phyloP scores from a whole-genome alignment of 2,888 invertebrate genomes.

The Scaptomyza polygonia region DNA sequence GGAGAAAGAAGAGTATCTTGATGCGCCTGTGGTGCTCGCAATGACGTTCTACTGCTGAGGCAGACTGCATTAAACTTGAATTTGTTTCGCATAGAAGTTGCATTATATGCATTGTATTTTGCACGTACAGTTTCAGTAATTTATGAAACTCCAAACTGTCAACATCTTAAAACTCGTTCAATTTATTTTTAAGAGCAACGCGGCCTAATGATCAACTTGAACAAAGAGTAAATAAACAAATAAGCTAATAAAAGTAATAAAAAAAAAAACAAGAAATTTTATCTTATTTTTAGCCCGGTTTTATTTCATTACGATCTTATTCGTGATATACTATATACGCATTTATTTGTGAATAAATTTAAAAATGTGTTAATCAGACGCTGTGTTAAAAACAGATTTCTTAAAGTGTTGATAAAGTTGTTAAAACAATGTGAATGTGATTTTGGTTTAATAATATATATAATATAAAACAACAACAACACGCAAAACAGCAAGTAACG shows the following conservation, averaged over 20 bases:
- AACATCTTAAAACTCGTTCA: constrained; percentile 23
- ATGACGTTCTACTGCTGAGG: constrained; percentile 12
- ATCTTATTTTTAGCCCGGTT: neutral
- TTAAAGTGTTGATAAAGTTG: neutral
- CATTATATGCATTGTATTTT: constrained; percentile 18
- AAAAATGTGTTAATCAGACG: neutral
- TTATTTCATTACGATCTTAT: neutral
- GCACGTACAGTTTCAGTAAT: constrained; percentile 41
- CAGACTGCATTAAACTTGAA: constrained; percentile 43
- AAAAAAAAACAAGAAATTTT: neutral
- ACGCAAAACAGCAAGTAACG: neutral
- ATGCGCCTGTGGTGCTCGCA: neutral
- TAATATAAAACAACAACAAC: neutral
- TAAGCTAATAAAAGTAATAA: neutral
- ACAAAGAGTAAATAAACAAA: neutral
- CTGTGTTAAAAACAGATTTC: neutral
- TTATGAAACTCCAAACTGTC: constrained; percentile 32
- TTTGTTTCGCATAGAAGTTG: constrained; percentile 28
- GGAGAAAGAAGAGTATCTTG: constrained; percentile 4
- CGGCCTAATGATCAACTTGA: neutral
- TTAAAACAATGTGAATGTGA: neutral
- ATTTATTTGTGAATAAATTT: neutral
- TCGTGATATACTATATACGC: neutral
- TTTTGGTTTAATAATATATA: neutral
- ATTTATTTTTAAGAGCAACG: neutral